A percentile compares a stretch with the other conserved stretches of the same genome.
Conservation (phyloP, 2,113 vertebrate species). For the Mixornis gularis region DNA sequence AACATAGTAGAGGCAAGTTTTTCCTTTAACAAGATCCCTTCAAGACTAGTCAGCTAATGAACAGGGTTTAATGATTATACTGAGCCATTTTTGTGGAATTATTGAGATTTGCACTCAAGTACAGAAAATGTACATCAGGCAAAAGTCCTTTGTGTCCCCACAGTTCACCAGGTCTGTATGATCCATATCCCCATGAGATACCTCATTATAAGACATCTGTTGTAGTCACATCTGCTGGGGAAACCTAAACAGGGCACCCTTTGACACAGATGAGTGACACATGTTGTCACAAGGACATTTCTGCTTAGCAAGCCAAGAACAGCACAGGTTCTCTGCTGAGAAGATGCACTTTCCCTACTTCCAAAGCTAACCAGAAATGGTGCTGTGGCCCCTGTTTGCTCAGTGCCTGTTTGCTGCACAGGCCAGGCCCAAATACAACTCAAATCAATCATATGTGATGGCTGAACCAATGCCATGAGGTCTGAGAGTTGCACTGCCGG, state of each 20-base stretch:
- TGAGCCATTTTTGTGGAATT: not conserved
- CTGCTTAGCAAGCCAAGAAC: not conserved
- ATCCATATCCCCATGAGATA: not conserved
- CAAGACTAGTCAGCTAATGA: not conserved
- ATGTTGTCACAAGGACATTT: not conserved
- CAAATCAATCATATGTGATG: not conserved
- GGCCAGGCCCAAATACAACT: not conserved
- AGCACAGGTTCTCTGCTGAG: not conserved
- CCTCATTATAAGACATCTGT: not conserved
- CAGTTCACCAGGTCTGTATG: not conserved
- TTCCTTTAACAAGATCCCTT: not conserved
- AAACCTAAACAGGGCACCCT: not conserved
- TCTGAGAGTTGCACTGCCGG: accelerated
- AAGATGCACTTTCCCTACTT: not conserved
- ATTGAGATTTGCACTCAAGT: not conserved
- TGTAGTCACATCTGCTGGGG: not conserved
- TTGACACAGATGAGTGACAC: not conserved
- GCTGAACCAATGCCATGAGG: not conserved
- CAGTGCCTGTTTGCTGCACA: not conserved
- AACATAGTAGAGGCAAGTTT: not conserved
- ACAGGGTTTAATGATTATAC: not conserved
- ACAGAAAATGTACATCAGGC: not conserved
- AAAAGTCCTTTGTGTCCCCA: not conserved
- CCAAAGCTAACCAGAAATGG: not conserved
- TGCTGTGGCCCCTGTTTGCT: not conserved